A percentile compares a stretch with the other conserved stretches of the same genome.
Conservation (phyloP, 2,797 vertebrate species). For the Rhynchotus rufescens region DNA sequence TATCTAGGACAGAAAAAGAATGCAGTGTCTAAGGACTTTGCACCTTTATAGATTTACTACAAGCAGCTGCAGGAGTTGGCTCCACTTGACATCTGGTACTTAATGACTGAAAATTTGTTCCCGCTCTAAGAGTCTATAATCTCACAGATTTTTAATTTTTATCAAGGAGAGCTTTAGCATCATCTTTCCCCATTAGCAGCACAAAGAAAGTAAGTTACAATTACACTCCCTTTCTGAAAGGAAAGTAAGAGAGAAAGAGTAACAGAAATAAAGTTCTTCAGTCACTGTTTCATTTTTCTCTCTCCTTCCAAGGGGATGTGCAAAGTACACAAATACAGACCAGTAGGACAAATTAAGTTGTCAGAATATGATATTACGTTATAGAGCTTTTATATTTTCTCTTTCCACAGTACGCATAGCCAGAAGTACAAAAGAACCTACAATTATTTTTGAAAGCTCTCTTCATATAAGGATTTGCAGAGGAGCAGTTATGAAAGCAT, state of each 20-base stretch:
- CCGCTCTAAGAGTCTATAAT: not conserved
- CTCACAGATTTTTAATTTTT: not conserved
- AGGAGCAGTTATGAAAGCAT: not conserved
- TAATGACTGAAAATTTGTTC: not conserved
- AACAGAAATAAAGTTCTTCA: not conserved
- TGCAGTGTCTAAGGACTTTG: not conserved
- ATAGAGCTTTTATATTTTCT: fast-evolving
- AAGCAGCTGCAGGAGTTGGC: not conserved
- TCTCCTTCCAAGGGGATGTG: not conserved
- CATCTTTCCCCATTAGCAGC: not conserved
- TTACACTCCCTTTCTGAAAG: not conserved
- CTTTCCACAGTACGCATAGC: not conserved
- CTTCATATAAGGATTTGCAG: not conserved
- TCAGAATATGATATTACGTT: not conserved
- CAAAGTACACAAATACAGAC: not conserved
- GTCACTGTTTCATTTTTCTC: not conserved
- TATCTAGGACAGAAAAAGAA: constrained; percentile 84
- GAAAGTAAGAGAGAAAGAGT: not conserved
- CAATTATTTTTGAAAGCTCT: not conserved
- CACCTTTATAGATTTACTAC: not conserved
- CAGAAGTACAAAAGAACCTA: not conserved
- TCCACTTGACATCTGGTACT: not conserved
- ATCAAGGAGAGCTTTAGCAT: not conserved
- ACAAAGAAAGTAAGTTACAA: not conserved
- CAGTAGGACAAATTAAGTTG: not conserved